Conservation (phyloP, 1,140 invertebrate genomes). For the Drosophila funebris region DNA sequence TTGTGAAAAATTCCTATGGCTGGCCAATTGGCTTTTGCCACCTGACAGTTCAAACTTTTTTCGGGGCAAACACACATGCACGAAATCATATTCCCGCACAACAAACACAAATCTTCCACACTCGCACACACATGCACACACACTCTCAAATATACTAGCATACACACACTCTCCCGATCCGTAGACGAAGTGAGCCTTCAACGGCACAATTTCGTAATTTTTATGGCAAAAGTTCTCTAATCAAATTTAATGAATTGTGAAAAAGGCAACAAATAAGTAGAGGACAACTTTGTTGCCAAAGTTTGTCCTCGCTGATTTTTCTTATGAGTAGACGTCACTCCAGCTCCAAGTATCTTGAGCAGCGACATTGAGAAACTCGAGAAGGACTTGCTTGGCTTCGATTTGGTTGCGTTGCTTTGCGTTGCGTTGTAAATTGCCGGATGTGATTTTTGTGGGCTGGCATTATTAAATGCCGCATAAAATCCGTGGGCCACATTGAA, state of each 20-base stretch:
- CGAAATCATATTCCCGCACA: slow-evolving; percentile 80
- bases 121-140: slow-evolving; percentile 18
- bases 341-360: not conserved
- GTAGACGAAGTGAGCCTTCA: slow-evolving; percentile 72
- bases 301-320: slow-evolving; percentile 79
- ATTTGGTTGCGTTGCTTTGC: slow-evolving; percentile 65
- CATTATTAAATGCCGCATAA: slow-evolving; percentile 81
- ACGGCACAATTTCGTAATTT: slow-evolving; percentile 82
- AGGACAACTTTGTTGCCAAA: slow-evolving; percentile 78
- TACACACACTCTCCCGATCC: too few relatives aligned
- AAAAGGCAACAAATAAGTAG: slow-evolving; percentile 80
- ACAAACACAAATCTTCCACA: slow-evolving; percentile 76
- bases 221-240: slow-evolving; percentile 82
- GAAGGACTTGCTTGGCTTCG: slow-evolving; percentile 51
- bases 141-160: slow-evolving; percentile 16
- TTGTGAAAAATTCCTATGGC: slow-evolving; percentile 67
- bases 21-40: slow-evolving; percentile 75
- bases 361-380: slow-evolving; percentile 18
- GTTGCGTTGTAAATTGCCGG: slow-evolving; percentile 75
- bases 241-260: slow-evolving; percentile 83
- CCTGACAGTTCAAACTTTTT: slow-evolving; percentile 78
- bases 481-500: slow-evolving; percentile 66
- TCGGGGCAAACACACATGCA: slow-evolving; percentile 45
- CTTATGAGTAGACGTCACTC: slow-evolving; percentile 74
- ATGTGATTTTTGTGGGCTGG: slow-evolving; percentile 79